These are phyloP conservation scores for Mystacornis crossleyi DNA, from an alignment of 2,113 vertebrate species.

Conservation along the genomic window DNA sequence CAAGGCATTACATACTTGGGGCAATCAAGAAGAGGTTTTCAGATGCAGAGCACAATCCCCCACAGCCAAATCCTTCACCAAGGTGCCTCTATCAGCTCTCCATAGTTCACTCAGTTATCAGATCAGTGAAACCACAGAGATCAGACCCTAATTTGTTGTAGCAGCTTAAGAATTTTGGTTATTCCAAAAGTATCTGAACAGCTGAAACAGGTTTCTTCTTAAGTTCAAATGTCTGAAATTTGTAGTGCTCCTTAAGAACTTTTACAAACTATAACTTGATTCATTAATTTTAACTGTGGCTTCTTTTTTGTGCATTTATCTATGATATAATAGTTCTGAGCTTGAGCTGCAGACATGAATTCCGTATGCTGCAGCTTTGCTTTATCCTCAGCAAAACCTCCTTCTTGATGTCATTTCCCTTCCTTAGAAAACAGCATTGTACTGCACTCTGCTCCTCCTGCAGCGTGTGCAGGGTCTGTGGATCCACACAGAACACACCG, in stretches of 20 bases:
- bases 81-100: not conserved
- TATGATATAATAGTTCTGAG: not conserved
- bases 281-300: not conserved
- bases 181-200: not conserved
- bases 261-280: not conserved
- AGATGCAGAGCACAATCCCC: not conserved
- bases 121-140: not conserved
- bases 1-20: not conserved
- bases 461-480: accelerated
- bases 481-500: accelerated
- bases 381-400: not conserved
- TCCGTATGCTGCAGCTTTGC: not conserved
- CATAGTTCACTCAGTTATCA: not conserved
- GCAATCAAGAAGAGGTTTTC: not conserved
- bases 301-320: not conserved
- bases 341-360: not conserved
- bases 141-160: not conserved
- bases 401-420: not conserved
- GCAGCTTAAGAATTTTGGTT: not conserved
- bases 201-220: not conserved
- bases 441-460: not conserved
- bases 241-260: not conserved
- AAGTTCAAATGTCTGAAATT: not conserved
- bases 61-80: not conserved
- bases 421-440: not conserved